Base-by-base conservation (phyloP, 2,888 invertebrate genomes). In the Polia nebulosa region DNA sequence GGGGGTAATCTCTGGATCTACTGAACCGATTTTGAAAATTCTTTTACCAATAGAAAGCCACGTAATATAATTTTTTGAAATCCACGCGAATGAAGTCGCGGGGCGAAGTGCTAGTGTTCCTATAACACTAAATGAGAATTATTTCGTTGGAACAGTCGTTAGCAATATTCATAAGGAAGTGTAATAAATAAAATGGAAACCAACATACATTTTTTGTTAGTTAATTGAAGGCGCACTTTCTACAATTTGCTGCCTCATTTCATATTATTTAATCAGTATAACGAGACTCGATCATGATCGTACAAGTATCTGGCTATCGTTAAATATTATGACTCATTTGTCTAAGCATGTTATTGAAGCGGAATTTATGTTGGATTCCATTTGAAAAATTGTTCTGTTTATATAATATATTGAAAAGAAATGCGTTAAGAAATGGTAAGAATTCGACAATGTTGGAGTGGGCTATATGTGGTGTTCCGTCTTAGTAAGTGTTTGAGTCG, bases 401-500 rank as follows among this genome's bases (percentile, higher is more conserved):
- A 65, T 53, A 47, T 39, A 72, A 71, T 67, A 59, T 52, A 6
- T 68, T 53, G 47, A 41, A 64, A 51, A 64, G 15, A 76, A 65
- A 66, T 64, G 29, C 61, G 39, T 57, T 45, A 4, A 17, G 53
- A 60, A 64, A 74, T 74, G 62, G 55, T 58, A 66, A 63, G 70
- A 74, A 83, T 79, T 70, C 39, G 57, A 71, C 78, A 69, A 60
- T 63, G 60, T 51, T 65, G 47, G 58, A 58, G 72, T 62, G 75
- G 61, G 66, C 78, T 88, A 84, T 85, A 86, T 88, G 81, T 82
- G 87, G 81, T 86, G 90, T 94, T 93, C 91, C 92, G 92, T 89
- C 87, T 89, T 86, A 90, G 86, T 89, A 86, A 92, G 90, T 88
- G 91, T 86, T 84, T 82, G 89, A 91, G 90, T 87, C 86, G 87